Conservation (phyloP, 2,888 invertebrate species). For the Heliconius sara region DNA sequence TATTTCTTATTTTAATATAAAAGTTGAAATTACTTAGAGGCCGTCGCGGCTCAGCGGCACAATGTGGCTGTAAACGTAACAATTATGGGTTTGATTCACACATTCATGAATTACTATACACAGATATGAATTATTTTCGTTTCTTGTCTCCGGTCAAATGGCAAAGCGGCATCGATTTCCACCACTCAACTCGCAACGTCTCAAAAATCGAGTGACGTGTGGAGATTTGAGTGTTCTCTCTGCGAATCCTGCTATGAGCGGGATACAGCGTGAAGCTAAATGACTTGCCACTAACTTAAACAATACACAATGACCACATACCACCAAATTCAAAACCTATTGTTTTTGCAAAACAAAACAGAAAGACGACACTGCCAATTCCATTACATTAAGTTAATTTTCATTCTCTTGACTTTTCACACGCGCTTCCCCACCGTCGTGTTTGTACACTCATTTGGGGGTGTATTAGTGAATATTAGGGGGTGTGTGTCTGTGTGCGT, state of each 20-base stretch:
- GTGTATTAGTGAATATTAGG: conserved; percentile 70
- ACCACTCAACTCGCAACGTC: no score
- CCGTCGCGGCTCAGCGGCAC: background rate
- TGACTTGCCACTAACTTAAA: background rate
- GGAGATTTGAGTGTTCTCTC: no score
- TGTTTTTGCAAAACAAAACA: conserved; percentile 34
- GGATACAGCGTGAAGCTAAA: background rate
- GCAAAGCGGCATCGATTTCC: no score
- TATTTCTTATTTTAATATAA: background rate
- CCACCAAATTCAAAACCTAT: background rate
- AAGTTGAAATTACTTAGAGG: background rate
- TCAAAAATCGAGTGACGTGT: no score
- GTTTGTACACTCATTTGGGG: conserved; percentile 74
- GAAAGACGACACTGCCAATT: conserved; percentile 46
- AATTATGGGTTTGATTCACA: background rate
- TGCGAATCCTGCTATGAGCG: no score
- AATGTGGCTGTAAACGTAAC: background rate
- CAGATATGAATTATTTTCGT: no score
- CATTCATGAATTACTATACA: no score
- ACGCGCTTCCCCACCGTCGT: conserved; percentile 68
- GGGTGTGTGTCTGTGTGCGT: conserved; percentile 63
- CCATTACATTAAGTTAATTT: conserved; percentile 63
- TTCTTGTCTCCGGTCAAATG: no score
- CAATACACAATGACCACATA: background rate
- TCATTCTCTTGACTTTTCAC: conserved; percentile 80